Base-by-base conservation (phyloP, 2,888 invertebrate species). In the Taenaris catops region DNA sequence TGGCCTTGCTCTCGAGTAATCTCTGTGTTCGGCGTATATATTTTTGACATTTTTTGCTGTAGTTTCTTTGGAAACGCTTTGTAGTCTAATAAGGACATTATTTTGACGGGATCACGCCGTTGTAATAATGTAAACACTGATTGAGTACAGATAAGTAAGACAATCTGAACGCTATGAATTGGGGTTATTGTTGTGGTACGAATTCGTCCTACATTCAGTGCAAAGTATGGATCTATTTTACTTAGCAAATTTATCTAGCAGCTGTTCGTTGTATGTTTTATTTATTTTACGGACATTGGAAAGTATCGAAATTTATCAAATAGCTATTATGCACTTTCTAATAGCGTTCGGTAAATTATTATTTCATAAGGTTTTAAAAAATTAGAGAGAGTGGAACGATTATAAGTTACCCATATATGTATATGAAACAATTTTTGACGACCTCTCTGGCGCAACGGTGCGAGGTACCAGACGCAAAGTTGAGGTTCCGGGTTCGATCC, bases 41-140 rank as follows among this genome's bases (percentile, higher is more conserved):
- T 78, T 80, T 76, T 79, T 70, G 73, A 53, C 72, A 73, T 73
- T 84, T 86, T 84, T 84, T 83, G 79, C 69, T 60, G 62, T 65
- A 60, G 65, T 60, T 80, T 75, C 81, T 79, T 76, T 79, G 81
- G 67, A 81, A 75, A 67, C 63, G 65, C 74, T 78, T 81, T 83
- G 81, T 84, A 53, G 62, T 72, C 64, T 86, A 86, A 86, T 86
- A 79, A 80, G 84, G 80, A 79, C 83, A 81, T 86, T 86, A 86
- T 86, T 84, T 83, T 86, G 86, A 84, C 81, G 74, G 73, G 54
- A 78, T 70, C 75, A 64, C 73, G 70, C 73, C 68, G 63, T 66
- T 62, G 58, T 63, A 70, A 76, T 78, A 74, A 67, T 78, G 81
- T 79, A 86, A 86, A 86, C 86, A 86, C 70, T 72, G 86, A 86